Conservation (phyloP, 2,797 vertebrate genomes). For the Calcarius lapponicus region DNA sequence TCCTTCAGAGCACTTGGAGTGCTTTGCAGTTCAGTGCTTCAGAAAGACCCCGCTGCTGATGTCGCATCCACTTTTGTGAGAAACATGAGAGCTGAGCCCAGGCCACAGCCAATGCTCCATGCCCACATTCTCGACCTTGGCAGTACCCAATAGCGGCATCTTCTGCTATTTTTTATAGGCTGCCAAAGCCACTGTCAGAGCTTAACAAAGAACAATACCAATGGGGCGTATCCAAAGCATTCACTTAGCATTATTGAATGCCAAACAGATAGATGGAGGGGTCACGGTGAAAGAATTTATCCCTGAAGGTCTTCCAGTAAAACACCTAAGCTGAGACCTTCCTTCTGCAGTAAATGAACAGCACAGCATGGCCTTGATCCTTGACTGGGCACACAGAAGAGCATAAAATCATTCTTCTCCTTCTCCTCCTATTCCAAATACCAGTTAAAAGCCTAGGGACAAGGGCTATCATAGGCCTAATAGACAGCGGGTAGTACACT, state of each 20-base stretch:
- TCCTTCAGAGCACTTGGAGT: neutral
- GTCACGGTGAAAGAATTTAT: neutral
- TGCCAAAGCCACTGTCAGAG: neutral
- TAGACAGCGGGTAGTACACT: neutral
- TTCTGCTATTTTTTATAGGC: neutral
- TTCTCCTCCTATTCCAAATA: neutral
- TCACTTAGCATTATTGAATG: neutral
- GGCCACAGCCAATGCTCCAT: neutral
- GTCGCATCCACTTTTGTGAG: neutral
- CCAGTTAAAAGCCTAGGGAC: neutral
- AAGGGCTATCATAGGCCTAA: neutral
- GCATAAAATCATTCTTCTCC: neutral
- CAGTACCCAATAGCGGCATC: rapidly evolving
- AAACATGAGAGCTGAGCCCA: neutral
- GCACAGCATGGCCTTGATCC: neutral
- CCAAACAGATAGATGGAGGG: neutral
- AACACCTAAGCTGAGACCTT: neutral
- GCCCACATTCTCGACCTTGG: neutral
- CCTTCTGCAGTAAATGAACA: neutral
- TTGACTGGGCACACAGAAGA: neutral
- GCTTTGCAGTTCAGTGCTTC: neutral
- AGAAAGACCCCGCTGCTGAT: neutral
- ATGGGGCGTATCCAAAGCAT: neutral
- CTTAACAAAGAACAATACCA: neutral
- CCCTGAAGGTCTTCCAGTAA: neutral